Evolutionary conservation across 2,797 vertebrate genomes (phyloP), one percentile per base, ranked within the genome.

Genomic region (Acanthurus leucopareius): DNA sequence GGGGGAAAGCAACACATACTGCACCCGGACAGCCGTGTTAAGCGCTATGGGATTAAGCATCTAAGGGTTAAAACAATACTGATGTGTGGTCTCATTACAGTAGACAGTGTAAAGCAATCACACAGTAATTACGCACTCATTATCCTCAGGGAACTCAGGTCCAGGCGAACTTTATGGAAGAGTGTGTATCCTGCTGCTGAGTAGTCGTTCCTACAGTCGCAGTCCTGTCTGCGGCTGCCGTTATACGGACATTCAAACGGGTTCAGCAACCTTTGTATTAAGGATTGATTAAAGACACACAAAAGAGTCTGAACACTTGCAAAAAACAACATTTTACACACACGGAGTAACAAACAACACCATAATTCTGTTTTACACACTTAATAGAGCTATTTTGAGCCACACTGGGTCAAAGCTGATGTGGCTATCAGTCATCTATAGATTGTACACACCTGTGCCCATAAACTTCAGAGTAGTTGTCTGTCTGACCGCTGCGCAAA

Each of bases 391-490:
- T 25, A 13, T 32, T 47, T 16, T 35, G 28, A 32, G 28, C 28
- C 4, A 32, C 28, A 32, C 28, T 32, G 28, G 28, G 28, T 32
- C 28, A 32, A 32, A 32, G 28, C 28, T 32, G 5, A 32, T 32
- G 28, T 28, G 42, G 35, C 19, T 2, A 57, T 72, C 6, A 32
- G 32, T 61, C 79, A 63, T 10, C 8, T 3, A 11, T 22, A 20
- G 22, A 22, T 49, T 8, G 61, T 22, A 73, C 81, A 44, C 85
- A 99, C 98, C 98, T 97, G 89, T 97, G 93, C 70, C 96, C 96
- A 82, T 97, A 99, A 17, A 99, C 95, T 95, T 99, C 98, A 0
- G 98, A 98, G 94, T 97, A 99, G 91, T 99, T 99, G 91, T 99
- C 97, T 1, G 96, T 96, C 94, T 97, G 97, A 17, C 96, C 94